Conservation (phyloP, 2,888 invertebrate genomes). For the Seira ritae region DNA sequence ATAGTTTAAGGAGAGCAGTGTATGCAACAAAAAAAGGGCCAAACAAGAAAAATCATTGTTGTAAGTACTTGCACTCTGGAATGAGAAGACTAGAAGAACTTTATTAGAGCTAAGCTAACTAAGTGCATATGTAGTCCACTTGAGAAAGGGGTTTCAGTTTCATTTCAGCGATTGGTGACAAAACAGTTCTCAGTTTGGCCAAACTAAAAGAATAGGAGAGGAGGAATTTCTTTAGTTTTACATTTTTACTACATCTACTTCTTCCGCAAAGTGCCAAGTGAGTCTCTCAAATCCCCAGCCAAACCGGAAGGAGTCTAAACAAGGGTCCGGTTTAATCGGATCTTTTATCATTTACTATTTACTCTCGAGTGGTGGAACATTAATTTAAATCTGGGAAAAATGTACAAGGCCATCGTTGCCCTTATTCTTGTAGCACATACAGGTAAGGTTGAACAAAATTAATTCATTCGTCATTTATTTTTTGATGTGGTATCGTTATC, state of each 20-base stretch:
- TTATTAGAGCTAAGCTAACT: too few species aligned
- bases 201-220: not conserved
- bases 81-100: too few species aligned
- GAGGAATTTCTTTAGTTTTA: not conserved
- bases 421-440: constrained; percentile 48
- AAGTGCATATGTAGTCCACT: constrained; percentile 54
- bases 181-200: constrained; percentile 46
- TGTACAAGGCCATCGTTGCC: constrained; percentile 53
- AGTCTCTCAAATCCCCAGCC: constrained; percentile 13
- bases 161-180: constrained; percentile 62
- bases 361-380: constrained; percentile 1
- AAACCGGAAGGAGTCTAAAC: constrained; percentile 27
- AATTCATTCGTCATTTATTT: not conserved
- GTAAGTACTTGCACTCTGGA: constrained; percentile 39
- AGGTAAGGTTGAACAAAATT: constrained; percentile 39
- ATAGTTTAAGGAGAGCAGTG: not conserved
- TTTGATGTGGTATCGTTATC: not conserved
- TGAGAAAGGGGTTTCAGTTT: constrained; percentile 60
- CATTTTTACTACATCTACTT: too few species aligned
- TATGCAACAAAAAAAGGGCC: not conserved
- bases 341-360: not conserved
- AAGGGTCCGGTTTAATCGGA: constrained; percentile 52
- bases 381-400: constrained; percentile 28
- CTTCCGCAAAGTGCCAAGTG: constrained; percentile 49
- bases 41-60: not conserved